Percentiles rank a stretch among this genome's conserved stretches.
Evolutionary conservation across 2,113 vertebrate genomes (phyloP).

Genomic region (Nettapus auritus): DNA sequence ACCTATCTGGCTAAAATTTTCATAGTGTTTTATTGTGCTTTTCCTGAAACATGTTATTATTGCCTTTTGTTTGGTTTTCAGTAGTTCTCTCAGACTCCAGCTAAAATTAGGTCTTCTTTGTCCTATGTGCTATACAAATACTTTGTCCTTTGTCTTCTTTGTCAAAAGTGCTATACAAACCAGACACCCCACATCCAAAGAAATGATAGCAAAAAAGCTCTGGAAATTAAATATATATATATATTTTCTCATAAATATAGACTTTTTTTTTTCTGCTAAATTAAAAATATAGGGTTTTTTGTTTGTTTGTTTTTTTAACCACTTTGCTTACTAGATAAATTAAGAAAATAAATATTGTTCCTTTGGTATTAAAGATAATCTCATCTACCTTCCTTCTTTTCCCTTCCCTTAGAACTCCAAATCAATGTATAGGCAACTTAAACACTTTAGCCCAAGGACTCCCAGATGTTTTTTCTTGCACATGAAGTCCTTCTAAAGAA

Average conservation of each 20-base stretch:
- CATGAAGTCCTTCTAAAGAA: not conserved
- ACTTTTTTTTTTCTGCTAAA: not conserved
- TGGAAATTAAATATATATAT: not conserved
- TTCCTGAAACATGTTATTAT: not conserved
- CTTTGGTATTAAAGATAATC: not conserved
- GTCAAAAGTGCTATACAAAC: not conserved
- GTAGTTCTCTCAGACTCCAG: not conserved
- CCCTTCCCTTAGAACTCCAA: not conserved
- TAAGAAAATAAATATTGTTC: fast-evolving
- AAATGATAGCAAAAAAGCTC: not conserved
- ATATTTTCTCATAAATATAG: not conserved
- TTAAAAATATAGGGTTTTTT: not conserved
- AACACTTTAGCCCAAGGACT: not conserved
- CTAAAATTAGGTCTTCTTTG: not conserved
- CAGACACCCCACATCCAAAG: not conserved
- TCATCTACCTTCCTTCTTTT: not conserved
- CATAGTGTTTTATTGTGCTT: not conserved
- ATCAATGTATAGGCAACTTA: not conserved
- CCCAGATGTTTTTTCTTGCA: not conserved
- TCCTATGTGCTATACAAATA: not conserved
- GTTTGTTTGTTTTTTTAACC: not conserved
- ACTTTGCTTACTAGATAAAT: not conserved
- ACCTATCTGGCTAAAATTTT: not conserved
- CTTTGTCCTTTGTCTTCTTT: no score
- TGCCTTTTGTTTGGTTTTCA: not conserved